These are phyloP conservation scores for Morelia viridis DNA, from an alignment of 2,797 vertebrate genomes.

Conservation along the genomic window DNA sequence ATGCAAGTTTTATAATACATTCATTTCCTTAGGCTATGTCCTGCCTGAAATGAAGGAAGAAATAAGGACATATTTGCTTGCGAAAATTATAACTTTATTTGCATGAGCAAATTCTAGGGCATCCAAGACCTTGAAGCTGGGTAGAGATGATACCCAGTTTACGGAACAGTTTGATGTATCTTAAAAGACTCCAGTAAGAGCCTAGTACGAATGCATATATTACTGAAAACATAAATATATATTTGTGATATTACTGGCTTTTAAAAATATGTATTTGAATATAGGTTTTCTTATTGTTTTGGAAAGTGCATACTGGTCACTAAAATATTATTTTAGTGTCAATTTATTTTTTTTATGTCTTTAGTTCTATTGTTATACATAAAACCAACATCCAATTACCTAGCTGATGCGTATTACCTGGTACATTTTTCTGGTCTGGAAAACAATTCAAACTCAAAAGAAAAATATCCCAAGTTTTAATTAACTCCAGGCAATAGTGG, in stretches of 20 bases:
- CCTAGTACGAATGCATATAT: not conserved
- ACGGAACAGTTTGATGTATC: not conserved
- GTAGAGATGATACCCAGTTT: not conserved
- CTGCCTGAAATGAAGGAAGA: not conserved
- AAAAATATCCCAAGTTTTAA: constrained; percentile 46
- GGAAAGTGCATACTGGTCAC: not conserved
- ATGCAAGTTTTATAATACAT: not conserved
- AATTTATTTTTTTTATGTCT: not conserved
- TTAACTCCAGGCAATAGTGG: constrained; percentile 36
- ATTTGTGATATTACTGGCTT: not conserved
- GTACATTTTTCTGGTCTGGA: constrained; percentile 1
- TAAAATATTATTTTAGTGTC: not conserved
- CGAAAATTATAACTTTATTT: not conserved
- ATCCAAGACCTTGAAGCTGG: not conserved
- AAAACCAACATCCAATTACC: not conserved
- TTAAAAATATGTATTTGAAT: not conserved
- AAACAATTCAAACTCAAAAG: constrained; percentile 24
- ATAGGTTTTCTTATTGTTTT: not conserved
- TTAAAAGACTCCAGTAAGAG: not conserved
- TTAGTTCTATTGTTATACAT: not conserved
- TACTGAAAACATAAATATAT: not conserved
- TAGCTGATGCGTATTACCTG: not conserved
- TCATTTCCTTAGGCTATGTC: not conserved
- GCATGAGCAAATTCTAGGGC: not conserved
- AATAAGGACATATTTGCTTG: not conserved